Base-by-base conservation (phyloP, 2,113 vertebrate species). In the Syngnathus floridae region DNA sequence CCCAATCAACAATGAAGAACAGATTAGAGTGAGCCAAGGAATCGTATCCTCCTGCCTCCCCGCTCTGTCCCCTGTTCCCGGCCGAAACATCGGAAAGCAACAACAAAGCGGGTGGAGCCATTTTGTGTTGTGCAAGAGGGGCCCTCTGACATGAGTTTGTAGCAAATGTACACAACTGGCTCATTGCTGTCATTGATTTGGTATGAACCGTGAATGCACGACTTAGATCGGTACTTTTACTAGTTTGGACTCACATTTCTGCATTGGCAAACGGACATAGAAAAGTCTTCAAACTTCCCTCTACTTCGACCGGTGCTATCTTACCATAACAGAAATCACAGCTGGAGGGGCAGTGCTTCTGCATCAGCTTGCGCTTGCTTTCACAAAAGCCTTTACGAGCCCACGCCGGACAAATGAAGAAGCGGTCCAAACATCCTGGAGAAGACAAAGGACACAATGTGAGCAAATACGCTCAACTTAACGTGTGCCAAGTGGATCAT, bases 281-380 rank as follows among this genome's bases (percentile, higher is more conserved):
- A 73, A 73, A 84, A 80, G 77, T 66, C 41, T 41, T 62, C 51
- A 31, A 3, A 31, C 14, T 66, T 21, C 13, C 21, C 35, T 74
- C 61, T 57, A 68, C 7, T 55, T 68, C 59, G 67, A 71, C 60
- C 73, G 62, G 54, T 67, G 62, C 69, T 9, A 4, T 81, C 90
- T 70, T 92, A 99, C 97, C 94, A 0, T 94, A 93, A 88, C 97
- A 99, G 91, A 98, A 98, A 87, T 97, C 94, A 8, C 97, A 99
- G 90, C 93, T 93, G 72, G 90, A 90, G 0, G 97, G 96, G 69
- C 97, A 99, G 73, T 97, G 93, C 82, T 95, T 95, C 85, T 95
- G 93, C 96, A 98, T 98, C 72, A 97, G 73, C 76, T 79, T 90
- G 69, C 76, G 90, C 48, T 93, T 95, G 48, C 87, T 89, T 52